These are phyloP conservation scores for Eupithecia centaureata DNA, from an alignment of 2,888 invertebrate genomes.

Conservation along the genomic window DNA sequence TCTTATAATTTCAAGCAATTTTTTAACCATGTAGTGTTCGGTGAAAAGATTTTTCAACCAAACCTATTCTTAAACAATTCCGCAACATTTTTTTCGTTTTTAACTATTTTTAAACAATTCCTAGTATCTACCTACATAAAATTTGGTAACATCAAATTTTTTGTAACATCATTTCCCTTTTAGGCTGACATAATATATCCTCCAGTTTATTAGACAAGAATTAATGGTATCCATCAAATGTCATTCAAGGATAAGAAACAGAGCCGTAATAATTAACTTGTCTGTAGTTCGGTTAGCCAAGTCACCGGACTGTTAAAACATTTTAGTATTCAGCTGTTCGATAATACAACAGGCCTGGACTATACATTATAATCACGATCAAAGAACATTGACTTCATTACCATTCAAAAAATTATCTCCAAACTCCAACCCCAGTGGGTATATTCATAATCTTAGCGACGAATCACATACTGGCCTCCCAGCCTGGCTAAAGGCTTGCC, in stretches of 20 bases:
- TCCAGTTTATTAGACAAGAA: not conserved
- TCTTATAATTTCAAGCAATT: constrained; percentile 9
- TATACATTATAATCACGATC: not conserved
- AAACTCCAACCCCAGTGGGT: not conserved
- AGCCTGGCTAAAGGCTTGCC: constrained; percentile 15
- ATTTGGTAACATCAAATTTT: constrained; percentile 25
- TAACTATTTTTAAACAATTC: constrained; percentile 15
- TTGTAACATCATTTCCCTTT: not conserved
- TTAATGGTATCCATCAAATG: not conserved
- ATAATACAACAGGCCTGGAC: not conserved
- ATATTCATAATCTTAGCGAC: not conserved
- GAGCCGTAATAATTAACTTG: not conserved
- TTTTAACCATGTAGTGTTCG: constrained; percentile 10
- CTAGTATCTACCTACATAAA: constrained; percentile 19
- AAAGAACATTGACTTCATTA: not conserved
- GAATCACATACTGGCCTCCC: constrained; percentile 5
- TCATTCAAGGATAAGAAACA: not conserved
- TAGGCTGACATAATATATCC: not conserved
- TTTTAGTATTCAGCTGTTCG: not conserved
- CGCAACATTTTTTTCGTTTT: constrained; percentile 27
- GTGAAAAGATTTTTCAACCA: constrained; percentile 15
- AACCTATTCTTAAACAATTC: constrained; percentile 28
- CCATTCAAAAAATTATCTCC: not conserved
- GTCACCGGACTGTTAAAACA: not conserved
- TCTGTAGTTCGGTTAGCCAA: not conserved